phyloP scores from a whole-genome alignment of 2,113 vertebrate species.

The Vulpes vulpes region DNA sequence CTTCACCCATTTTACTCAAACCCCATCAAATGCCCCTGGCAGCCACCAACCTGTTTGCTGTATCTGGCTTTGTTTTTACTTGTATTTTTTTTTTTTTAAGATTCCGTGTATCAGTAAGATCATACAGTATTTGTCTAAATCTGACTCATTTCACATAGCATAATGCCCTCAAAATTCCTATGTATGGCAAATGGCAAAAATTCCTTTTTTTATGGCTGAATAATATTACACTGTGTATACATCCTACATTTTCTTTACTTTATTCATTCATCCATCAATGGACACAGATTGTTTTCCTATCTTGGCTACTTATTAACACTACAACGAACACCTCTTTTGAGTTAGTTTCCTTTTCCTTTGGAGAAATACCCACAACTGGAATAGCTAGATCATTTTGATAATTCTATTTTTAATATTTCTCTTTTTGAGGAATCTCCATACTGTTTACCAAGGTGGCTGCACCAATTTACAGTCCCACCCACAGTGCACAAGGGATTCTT shows the following conservation, averaged over 20 bases:
- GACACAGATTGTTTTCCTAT: background rate
- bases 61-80: background rate
- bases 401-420: background rate
- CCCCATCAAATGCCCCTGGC: background rate
- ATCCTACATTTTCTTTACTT: background rate
- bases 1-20: background rate
- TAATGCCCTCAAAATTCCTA: background rate
- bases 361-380: background rate
- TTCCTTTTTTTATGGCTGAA: background rate
- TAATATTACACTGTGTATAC: background rate
- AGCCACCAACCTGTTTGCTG: background rate
- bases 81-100: background rate
- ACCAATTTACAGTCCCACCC: background rate
- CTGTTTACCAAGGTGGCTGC: background rate
- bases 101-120: background rate
- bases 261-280: background rate
- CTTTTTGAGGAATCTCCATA: background rate
- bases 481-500: background rate
- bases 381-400: background rate
- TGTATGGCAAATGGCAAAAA: background rate
- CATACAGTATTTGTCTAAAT: background rate
- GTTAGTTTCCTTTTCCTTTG: background rate
- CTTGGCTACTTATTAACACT: background rate
- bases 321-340: background rate
- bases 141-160: background rate